Percentiles rank a stretch among this genome's conserved stretches.
Conservation (phyloP, 2,888 invertebrate genomes). For the Pristionchus entomophagus region DNA sequence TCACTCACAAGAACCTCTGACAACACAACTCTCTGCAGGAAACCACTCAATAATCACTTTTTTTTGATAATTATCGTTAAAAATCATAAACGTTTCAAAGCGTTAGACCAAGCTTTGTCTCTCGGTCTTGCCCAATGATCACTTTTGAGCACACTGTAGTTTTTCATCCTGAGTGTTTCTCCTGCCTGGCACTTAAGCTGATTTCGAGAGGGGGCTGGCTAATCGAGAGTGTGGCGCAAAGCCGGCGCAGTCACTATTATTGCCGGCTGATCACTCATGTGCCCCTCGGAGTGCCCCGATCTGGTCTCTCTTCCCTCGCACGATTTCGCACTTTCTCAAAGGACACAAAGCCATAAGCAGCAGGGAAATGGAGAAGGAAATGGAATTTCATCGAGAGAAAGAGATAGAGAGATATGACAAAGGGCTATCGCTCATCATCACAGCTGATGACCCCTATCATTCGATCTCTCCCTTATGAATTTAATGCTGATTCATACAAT, state of each 20-base stretch:
- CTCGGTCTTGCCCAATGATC: too few species aligned
- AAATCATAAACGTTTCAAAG: neutral
- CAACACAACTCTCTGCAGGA: too few species aligned
- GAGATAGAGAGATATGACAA: neutral
- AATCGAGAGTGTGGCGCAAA: neutral
- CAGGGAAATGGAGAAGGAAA: neutral
- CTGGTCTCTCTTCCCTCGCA: neutral
- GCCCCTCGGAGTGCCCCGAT: neutral
- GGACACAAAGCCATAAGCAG: neutral
- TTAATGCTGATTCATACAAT: neutral
- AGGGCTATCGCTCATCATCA: slow-evolving; percentile 4
- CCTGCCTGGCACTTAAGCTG: too few species aligned
- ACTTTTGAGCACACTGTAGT: too few species aligned
- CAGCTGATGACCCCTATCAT: neutral
- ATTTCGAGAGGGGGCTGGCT: too few species aligned
- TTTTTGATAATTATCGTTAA: neutral
- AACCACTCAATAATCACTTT: neutral
- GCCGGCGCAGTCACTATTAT: too few species aligned
- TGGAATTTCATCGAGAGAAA: neutral
- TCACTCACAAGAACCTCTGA: too few species aligned
- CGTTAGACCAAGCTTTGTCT: too few species aligned
- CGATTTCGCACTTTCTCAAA: slow-evolving; percentile 37
- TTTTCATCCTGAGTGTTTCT: too few species aligned
- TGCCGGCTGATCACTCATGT: neutral
- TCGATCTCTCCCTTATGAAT: neutral